These are phyloP conservation scores for Promerops cafer DNA, from an alignment of 2,113 vertebrate genomes.

Conservation along the genomic window DNA sequence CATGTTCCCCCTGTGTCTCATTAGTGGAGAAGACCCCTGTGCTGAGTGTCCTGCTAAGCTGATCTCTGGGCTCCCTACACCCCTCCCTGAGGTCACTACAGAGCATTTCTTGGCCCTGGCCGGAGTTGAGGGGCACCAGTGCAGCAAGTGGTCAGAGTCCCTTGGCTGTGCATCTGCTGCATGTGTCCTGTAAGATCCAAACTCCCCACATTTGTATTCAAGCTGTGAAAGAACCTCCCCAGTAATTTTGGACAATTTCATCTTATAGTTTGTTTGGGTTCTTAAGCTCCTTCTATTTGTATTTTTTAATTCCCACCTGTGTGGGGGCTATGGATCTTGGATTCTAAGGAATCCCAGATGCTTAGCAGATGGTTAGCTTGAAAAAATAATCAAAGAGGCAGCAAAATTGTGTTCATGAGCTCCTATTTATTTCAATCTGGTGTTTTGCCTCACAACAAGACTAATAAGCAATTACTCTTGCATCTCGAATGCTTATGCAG, in stretches of 20 bases:
- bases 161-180: background rate
- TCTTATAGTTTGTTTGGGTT: conserved; percentile 26
- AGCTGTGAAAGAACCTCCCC: background rate
- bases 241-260: conserved; percentile 2
- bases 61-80: background rate
- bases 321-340: conserved; percentile 37
- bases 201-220: background rate
- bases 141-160: fast-evolving
- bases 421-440: conserved; percentile 71
- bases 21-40: background rate
- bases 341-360: conserved; percentile 66
- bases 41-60: fast-evolving
- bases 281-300: conserved; percentile 31
- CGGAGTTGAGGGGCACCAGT: fast-evolving
- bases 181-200: background rate
- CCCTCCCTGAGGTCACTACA: fast-evolving
- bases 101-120: background rate
- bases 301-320: conserved; percentile 62
- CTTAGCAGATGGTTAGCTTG: conserved; percentile 69
- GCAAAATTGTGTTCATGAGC: conserved; percentile 60
- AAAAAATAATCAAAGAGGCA: conserved; percentile 63
- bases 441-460: conserved; percentile 73
- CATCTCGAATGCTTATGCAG: conserved; percentile 69
- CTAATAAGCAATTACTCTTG: conserved; percentile 73
- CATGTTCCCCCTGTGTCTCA: fast-evolving